A percentile compares a stretch with the other conserved stretches of the same genome.
Conservation (phyloP, 2,888 invertebrate species). For the Monoplex corrugatus region DNA sequence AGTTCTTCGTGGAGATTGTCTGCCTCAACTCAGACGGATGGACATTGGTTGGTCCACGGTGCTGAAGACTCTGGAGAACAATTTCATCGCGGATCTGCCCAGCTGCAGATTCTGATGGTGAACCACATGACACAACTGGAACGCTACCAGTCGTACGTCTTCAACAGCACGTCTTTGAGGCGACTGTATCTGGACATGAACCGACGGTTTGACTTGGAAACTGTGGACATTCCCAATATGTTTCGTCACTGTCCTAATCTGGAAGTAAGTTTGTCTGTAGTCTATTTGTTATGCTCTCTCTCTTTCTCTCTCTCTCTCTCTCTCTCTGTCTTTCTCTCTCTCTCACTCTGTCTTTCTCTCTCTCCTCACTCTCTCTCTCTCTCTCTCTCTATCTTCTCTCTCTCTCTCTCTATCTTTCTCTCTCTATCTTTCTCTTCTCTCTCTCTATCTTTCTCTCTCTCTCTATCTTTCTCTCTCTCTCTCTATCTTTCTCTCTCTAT, state of each 20-base stretch:
- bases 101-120: not conserved
- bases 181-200: not conserved
- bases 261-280: not conserved
- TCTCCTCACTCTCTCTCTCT: too few species aligned
- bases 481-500: too few species aligned
- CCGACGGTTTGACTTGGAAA: not conserved
- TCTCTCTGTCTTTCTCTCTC: too few species aligned
- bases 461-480: too few species aligned
- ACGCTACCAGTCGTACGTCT: not conserved
- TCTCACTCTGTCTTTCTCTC: too few species aligned
- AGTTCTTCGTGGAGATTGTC: constrained; percentile 8
- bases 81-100: constrained; percentile 46
- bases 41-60: constrained; percentile 24
- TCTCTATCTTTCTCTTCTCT: too few species aligned
- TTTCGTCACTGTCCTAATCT: constrained; percentile 37
- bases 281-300: too few species aligned
- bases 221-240: not conserved
- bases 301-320: too few species aligned
- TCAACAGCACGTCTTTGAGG: constrained; percentile 26
- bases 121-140: not conserved
- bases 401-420: too few species aligned
- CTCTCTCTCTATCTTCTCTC: too few species aligned
- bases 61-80: constrained; percentile 5
- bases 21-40: constrained; percentile 9
- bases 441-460: too few species aligned